These are phyloP conservation scores for Tychaedon coryphoeus DNA, from an alignment of 2,113 vertebrate genomes.

Conservation along the genomic window DNA sequence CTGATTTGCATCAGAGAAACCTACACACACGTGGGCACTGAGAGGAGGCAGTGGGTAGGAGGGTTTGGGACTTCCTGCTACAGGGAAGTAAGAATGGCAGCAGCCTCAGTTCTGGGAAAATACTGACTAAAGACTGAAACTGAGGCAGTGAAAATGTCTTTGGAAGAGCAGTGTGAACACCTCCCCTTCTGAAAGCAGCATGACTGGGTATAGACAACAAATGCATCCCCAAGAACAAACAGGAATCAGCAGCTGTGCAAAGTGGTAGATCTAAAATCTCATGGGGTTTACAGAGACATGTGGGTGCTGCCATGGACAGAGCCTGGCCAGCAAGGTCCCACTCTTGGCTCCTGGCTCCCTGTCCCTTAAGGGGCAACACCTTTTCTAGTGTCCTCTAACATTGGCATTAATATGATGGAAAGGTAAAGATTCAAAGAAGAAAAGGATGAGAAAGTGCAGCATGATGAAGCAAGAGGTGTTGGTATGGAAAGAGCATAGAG, in stretches of 20 bases:
- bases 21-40: fast-evolving
- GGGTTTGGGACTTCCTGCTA: background rate
- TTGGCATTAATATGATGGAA: background rate
- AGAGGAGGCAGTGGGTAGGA: background rate
- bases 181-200: background rate
- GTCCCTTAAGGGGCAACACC: background rate
- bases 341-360: background rate
- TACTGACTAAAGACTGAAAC: background rate
- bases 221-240: background rate
- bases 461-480: background rate
- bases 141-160: background rate
- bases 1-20: background rate
- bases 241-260: background rate
- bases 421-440: background rate
- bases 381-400: background rate
- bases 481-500: background rate
- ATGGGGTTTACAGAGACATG: fast-evolving
- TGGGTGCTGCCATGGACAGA: background rate
- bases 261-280: background rate
- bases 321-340: background rate
- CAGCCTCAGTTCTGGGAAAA: background rate
- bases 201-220: background rate
- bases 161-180: background rate
- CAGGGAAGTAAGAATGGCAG: background rate
- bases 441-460: background rate